phyloP scores from a whole-genome alignment of 2,797 vertebrate genomes.

The Coregonus ussuriensis region DNA sequence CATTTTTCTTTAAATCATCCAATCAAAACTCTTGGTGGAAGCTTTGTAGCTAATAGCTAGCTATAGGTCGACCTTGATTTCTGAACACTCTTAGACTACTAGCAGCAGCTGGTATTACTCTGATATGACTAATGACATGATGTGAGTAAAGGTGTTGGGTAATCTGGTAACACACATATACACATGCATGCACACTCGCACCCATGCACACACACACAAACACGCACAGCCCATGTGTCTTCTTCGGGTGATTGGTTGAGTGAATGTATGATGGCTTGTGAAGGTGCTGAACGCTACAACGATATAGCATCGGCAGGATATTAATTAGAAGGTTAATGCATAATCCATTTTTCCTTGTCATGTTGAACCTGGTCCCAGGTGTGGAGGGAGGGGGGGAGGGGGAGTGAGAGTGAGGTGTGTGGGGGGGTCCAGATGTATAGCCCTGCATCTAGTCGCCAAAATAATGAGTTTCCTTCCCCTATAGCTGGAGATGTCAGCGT shows the following conservation, averaged over 20 bases:
- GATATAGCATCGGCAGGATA: constrained; percentile 70
- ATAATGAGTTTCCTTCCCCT: constrained; percentile 98
- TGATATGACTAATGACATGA: constrained; percentile 14
- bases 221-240: not conserved
- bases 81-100: constrained; percentile 18
- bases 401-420: constrained; percentile 35
- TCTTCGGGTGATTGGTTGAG: not conserved
- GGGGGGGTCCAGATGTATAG: constrained; percentile 77
- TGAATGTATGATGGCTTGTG: constrained; percentile 51
- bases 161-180: not conserved
- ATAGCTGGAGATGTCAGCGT: constrained; percentile 83
- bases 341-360: constrained; percentile 84
- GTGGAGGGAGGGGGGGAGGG: constrained; percentile 62
- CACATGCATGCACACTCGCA: not conserved
- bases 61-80: constrained; percentile 49
- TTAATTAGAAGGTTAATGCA: constrained; percentile 84
- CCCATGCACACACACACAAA: not conserved
- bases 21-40: constrained; percentile 14
- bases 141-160: not conserved
- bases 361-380: constrained; percentile 89
- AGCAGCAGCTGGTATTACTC: constrained; percentile 27
- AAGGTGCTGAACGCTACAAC: constrained; percentile 57
- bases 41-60: not conserved
- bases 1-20: constrained; percentile 50
- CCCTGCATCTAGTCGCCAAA: constrained; percentile 92